Conservation (phyloP, 2,888 invertebrate genomes). For the Melanostoma scalare region DNA sequence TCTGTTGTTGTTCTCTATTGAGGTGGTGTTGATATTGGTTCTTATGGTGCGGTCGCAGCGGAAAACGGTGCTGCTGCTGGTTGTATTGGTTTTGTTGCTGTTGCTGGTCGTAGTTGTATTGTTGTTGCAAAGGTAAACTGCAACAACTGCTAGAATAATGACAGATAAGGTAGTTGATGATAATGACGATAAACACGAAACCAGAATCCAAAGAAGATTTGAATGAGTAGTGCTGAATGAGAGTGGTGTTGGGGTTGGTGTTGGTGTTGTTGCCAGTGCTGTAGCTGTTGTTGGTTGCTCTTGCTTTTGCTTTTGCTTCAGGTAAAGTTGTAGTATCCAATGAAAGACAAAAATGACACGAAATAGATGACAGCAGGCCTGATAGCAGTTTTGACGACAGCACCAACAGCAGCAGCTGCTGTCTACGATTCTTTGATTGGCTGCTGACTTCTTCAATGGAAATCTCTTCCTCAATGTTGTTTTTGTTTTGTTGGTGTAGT, state of each 20-base stretch:
- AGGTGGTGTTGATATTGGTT: constrained; percentile 57
- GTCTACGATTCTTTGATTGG: constrained; percentile 6
- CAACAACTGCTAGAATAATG: constrained; percentile 65
- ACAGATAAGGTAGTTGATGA: constrained; percentile 37
- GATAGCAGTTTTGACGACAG: constrained; percentile 51
- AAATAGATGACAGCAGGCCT: constrained; percentile 39
- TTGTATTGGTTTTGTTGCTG: constrained; percentile 64
- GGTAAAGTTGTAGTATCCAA: constrained; percentile 34
- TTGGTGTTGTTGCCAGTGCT: constrained; percentile 68
- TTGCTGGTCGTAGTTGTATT: constrained; percentile 37
- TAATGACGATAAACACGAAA: constrained; percentile 34
- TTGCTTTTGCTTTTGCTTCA: background rate
- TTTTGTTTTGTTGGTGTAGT: constrained; percentile 12
- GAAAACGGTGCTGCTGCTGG: constrained; percentile 60
- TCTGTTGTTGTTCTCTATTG: constrained; percentile 48
- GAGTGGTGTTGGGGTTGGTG: background rate
- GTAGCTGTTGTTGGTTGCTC: constrained; percentile 23
- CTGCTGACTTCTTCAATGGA: constrained; percentile 1
- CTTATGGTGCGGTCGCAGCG: constrained; percentile 36
- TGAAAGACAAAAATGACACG: constrained; percentile 8
- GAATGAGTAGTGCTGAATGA: constrained; percentile 13
- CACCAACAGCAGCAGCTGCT: constrained; percentile 59
- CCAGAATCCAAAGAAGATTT: constrained; percentile 26
- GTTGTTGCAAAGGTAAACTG: constrained; percentile 64
- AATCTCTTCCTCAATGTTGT: constrained; percentile 17